These are phyloP conservation scores for Drosophila ogumai DNA, from an alignment of 1,140 invertebrate species.

Conservation along the genomic window DNA sequence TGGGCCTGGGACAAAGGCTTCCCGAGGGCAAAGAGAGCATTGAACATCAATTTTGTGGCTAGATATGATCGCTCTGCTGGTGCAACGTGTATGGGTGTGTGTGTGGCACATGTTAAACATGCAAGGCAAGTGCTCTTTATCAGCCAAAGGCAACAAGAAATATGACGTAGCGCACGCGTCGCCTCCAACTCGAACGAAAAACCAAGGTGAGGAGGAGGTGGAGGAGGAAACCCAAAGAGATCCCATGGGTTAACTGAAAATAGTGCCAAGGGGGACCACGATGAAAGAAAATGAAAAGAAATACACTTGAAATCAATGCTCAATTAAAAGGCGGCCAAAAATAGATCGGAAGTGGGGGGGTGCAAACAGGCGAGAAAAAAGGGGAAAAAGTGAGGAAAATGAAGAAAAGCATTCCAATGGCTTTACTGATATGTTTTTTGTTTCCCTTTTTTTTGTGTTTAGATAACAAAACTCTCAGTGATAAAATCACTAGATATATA, in stretches of 20 bases:
- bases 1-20: neutral
- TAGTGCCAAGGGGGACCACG: conserved; percentile 4
- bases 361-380: neutral
- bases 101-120: conserved; percentile 31
- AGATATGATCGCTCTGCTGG: conserved; percentile 29
- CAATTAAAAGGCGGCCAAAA: conserved; percentile 32
- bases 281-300: conserved; percentile 25
- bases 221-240: neutral
- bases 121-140: conserved; percentile 53
- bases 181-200: neutral
- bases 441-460: neutral
- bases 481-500: neutral
- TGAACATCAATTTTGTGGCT: conserved; percentile 43
- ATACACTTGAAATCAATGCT: conserved; percentile 65
- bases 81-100: neutral
- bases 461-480: conserved; percentile 10
- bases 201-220: neutral
- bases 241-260: conserved; percentile 5
- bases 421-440: conserved; percentile 26
- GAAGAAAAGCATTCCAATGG: too few relatives aligned
- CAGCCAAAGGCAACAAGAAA: conserved; percentile 44
- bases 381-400: neutral
- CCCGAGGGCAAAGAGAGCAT: conserved; percentile 31
- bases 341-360: conserved; percentile 8
- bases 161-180: conserved; percentile 60